phyloP scores from a whole-genome alignment of 2,113 vertebrate species.

The Oenanthe oenanthe region DNA sequence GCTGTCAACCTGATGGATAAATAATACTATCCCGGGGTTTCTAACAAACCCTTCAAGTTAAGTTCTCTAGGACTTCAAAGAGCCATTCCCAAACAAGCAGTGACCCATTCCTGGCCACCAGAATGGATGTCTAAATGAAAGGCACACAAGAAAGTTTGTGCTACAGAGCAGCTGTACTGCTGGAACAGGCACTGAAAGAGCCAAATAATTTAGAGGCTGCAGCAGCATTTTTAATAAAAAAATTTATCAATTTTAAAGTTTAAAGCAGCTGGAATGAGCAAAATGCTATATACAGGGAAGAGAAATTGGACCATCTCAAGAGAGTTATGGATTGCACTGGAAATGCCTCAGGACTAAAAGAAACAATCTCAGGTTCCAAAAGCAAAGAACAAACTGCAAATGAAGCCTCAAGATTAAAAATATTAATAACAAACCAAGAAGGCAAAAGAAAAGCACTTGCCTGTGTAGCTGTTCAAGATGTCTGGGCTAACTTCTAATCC shows the following conservation, averaged over 20 bases:
- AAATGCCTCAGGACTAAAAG: background rate
- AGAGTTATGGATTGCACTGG: background rate
- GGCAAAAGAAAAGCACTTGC: background rate
- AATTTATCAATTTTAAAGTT: background rate
- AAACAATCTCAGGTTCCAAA: background rate
- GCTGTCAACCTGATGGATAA: background rate
- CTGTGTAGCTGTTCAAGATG: background rate
- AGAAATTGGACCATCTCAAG: background rate
- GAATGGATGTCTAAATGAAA: background rate
- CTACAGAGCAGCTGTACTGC: background rate
- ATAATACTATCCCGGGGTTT: background rate
- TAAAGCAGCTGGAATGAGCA: background rate
- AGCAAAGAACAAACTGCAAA: background rate
- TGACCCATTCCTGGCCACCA: background rate
- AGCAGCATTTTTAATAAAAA: background rate
- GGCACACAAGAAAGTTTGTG: background rate
- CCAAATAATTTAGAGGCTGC: background rate
- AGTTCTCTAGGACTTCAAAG: background rate
- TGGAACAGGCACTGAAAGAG: background rate
- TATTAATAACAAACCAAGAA: background rate
- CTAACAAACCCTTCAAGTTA: background rate
- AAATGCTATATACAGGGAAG: background rate
- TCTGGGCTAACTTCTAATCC: background rate
- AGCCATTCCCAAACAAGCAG: background rate
- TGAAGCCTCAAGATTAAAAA: background rate